Evolutionary conservation across 2,888 invertebrate genomes (phyloP).

Genomic region (Polydesmus complanatus): DNA sequence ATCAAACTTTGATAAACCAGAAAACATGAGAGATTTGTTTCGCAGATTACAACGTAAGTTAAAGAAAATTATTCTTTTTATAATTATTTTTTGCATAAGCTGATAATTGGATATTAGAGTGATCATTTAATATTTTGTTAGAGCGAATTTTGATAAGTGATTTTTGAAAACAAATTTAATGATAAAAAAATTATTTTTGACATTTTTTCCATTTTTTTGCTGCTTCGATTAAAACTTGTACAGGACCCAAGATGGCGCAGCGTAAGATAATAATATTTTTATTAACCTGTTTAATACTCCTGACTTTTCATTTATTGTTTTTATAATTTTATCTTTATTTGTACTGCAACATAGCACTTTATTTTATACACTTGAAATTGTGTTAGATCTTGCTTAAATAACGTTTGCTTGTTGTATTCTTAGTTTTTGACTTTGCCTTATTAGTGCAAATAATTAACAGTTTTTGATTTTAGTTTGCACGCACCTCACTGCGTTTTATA

Average conservation of each 20-base stretch:
- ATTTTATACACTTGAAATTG: not conserved
- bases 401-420: too few species aligned
- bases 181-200: slow-evolving; percentile 8
- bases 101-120: too few species aligned
- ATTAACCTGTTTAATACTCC: not conserved
- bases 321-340: too few species aligned
- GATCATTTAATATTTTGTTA: too few species aligned
- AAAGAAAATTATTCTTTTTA: too few species aligned
- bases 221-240: slow-evolving; percentile 13
- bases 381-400: not conserved
- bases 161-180: not conserved
- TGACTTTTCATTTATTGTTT: too few species aligned
- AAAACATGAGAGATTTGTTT: slow-evolving; percentile 93
- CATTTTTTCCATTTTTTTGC: slow-evolving; percentile 17
- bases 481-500: too few species aligned
- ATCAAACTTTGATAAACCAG: slow-evolving; percentile 96
- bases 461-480: too few species aligned
- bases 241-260: slow-evolving; percentile 25
- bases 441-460: too few species aligned
- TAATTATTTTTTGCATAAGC: too few species aligned
- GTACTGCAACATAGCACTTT: not conserved
- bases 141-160: too few species aligned
- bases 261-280: slow-evolving; percentile 19
- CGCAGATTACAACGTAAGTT: slow-evolving; percentile 56
- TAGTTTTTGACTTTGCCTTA: too few species aligned